Evolutionary conservation across 2,888 invertebrate genomes (phyloP), one percentile per base, ranked within the genome.

Genomic region (Catonia carolina): DNA sequence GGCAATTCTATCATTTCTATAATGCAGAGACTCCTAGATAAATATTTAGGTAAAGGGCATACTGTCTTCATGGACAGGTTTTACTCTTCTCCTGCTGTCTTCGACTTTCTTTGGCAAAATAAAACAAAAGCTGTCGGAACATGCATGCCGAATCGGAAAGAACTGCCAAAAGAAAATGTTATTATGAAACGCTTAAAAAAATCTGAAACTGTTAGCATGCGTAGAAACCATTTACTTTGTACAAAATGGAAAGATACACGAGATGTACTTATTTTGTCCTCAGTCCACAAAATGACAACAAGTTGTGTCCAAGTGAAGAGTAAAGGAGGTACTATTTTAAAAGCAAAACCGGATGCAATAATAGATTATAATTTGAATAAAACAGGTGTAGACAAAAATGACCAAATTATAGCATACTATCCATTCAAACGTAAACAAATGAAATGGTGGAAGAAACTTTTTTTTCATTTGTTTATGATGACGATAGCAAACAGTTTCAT

Each of bases 261-360:
- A 52, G 52, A 52, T 52, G 41, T 52, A 8, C 17, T 52, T 14
- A 22, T 33, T 15, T 22, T 52, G 14, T 52, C 52, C 7, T 22
- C 52, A 52, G 3, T 22, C 10, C 59, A 50, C 63, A 52, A 58
- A 61, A 45, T 59, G 63, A 59, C 41, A 45, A 15, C 12, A 10
- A 23, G 22, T n/a, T 14, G 3, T 20, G 22, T 45, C 14, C 6
- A 8, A 10, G 45, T 45, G 12, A 2, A 27, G n/a, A n/a, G 6
- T 2, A 45, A 45, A 15, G 15, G n/a, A 7, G 18, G 45, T 8
- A 6, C 8, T 1, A 23, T 23, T 1, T 22, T 45, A 27, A 45
- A 20, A 6, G 14, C 20, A 45, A 45, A 45, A 22, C 22, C 45
- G 18, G 45, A 45, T 45, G 45, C 45, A 20, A 23, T 45, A 23